phyloP scores from a whole-genome alignment of 37 sponge, comb jelly and placozoan species.

The Tethya wilhelma region DNA sequence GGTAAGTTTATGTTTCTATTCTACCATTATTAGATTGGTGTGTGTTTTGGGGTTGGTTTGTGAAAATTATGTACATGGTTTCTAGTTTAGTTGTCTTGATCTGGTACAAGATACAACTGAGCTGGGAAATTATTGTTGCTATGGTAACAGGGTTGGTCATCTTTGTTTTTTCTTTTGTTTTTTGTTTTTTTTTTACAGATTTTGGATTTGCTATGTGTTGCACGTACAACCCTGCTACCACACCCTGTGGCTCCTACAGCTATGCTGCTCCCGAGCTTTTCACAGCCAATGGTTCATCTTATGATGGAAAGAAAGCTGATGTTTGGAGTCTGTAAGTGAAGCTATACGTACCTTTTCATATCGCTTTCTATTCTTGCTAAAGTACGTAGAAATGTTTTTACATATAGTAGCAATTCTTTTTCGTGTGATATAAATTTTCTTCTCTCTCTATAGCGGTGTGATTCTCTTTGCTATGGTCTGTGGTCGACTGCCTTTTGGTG shows the following conservation, averaged over 20 bases:
- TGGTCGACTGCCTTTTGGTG: constrained; percentile 92
- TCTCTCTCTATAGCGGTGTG: constrained; percentile 68
- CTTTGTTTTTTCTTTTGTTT: background rate
- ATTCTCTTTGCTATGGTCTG: constrained; percentile 93
- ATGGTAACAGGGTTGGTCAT: background rate
- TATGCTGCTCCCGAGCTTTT: constrained; percentile 96
- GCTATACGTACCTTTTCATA: background rate
- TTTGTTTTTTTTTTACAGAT: constrained; percentile 48
- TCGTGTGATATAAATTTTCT: background rate
- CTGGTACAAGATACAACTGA: background rate
- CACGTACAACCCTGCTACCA: constrained; percentile 28
- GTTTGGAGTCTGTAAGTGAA: constrained; percentile 89
- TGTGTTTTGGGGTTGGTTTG: background rate
- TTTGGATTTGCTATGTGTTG: constrained; percentile 87
- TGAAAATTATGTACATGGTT: background rate
- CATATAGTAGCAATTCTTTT: background rate
- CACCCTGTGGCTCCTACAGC: constrained; percentile 91
- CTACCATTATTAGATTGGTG: background rate
- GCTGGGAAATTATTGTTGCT: background rate
- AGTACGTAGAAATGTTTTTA: background rate
- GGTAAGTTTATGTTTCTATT: constrained; percentile 60
- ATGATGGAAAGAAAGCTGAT: constrained; percentile 87
- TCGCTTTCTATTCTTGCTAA: background rate
- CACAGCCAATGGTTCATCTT: constrained; percentile 39
- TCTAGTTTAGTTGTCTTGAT: background rate